A percentile compares a stretch with the other conserved stretches of the same genome.
These are phyloP conservation scores for Cataglyphis albicans DNA, from an alignment of 2,888 invertebrate genomes.

Conservation along the genomic window DNA sequence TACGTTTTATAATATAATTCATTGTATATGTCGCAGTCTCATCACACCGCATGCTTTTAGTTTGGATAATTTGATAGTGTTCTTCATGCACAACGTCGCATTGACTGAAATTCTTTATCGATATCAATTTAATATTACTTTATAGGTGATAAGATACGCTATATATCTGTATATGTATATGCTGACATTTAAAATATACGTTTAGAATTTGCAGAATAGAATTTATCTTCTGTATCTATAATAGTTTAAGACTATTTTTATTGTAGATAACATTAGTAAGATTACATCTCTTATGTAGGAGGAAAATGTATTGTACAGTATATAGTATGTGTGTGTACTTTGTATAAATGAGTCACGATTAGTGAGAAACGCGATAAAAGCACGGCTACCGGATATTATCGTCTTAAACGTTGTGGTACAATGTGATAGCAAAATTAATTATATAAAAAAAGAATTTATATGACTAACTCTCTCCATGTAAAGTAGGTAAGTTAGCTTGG, in stretches of 20 bases:
- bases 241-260: background rate
- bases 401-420: background rate
- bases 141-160: conserved; percentile 15
- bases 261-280: conserved; percentile 26
- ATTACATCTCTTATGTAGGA: conserved; percentile 45
- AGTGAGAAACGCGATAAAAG: conserved; percentile 52
- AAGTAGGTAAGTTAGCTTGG: conserved; percentile 48
- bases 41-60: conserved; percentile 67
- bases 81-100: conserved; percentile 27
- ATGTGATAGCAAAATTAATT: conserved; percentile 35
- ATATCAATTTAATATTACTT: conserved; percentile 23
- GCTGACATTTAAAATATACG: conserved; percentile 14
- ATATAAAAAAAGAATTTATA: conserved; percentile 27
- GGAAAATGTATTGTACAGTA: conserved; percentile 12
- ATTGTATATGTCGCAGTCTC: conserved; percentile 59
- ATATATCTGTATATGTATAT: background rate
- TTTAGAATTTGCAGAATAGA: conserved; percentile 10
- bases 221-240: background rate
- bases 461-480: conserved; percentile 34
- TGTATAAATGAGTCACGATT: conserved; percentile 56
- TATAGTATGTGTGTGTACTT: conserved; percentile 35
- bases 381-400: conserved; percentile 45
- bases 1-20: conserved; percentile 59
- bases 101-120: conserved; percentile 29
- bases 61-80: conserved; percentile 56